Base-by-base conservation (phyloP, 2,888 invertebrate species). In the Glaucopsyche alexis region DNA sequence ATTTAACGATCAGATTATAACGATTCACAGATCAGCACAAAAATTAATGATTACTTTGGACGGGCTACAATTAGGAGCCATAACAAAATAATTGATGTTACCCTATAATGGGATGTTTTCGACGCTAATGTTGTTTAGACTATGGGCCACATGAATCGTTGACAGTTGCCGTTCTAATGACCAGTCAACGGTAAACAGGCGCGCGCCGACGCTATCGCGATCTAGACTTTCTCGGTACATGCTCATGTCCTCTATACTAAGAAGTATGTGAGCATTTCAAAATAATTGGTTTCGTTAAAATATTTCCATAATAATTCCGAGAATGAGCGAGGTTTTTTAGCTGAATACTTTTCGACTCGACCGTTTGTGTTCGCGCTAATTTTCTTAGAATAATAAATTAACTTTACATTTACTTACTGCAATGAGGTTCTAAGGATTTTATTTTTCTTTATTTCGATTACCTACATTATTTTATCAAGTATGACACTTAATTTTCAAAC, bases 111-210 rank as follows among this genome's bases (percentile, higher is more conserved):
- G 7, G 52, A 9, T 55, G 16, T 16, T n/a, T 55, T 16, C 16
- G 7, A 55, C 49, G 11, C 11, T 55, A 55, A 55, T 19, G 19
- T 55, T 16, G 55, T 55, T 19, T 55, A 55, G 42, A 42, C 42
- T 42, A 7, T 42, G 8, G 55, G 19, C 16, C 16, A 9, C 19
- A 55, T 55, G 16, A 55, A 1, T 55, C 19, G 42, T 67, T 19
- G 47, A 47, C 47, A 47, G 42, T 19, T 13, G 42, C 67, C 47
- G 67, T 67, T 45, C 73, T 75, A 75, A 73, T 73, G 75, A 72
- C 72, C 71, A 74, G 73, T 76, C 74, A 76, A 72, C 76, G 75
- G 73, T 72, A 73, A 76, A 76, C 74, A 72, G 19, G 13, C 67
- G 67, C 47, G 42, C 42, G 66, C 66, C 66, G 66, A 14, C 66